Percentiles rank a stretch among this genome's conserved stretches.
Conservation (phyloP, 2,113 vertebrate genomes). For the Ariopsis seemanni region DNA sequence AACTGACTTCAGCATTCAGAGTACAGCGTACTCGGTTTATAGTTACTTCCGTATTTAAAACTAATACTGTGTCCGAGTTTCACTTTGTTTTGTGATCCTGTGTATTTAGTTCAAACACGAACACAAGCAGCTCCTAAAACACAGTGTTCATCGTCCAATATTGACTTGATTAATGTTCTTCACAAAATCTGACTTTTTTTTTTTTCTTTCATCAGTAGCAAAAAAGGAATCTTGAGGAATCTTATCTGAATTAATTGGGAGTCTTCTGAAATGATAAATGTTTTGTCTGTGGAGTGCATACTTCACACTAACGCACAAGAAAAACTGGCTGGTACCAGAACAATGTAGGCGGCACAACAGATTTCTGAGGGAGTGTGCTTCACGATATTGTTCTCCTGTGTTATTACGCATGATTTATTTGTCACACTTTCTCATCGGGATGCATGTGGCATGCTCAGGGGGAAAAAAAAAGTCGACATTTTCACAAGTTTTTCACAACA, state of each 20-base stretch:
- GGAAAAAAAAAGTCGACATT: constrained; percentile 21
- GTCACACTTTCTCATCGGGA: constrained; percentile 33
- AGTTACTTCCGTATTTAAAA: neutral
- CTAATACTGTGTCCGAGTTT: neutral
- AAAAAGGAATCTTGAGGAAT: neutral
- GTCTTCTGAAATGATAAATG: neutral
- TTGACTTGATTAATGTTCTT: neutral
- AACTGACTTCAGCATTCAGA: neutral
- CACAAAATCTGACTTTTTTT: neutral
- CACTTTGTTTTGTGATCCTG: neutral
- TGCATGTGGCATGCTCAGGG: neutral
- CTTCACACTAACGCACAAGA: neutral
- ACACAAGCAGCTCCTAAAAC: neutral
- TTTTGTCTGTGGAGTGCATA: neutral
- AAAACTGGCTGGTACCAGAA: constrained; percentile 27
- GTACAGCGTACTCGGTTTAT: neutral
- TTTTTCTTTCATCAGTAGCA: neutral
- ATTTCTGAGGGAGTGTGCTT: constrained; percentile 42
- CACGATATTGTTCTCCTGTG: constrained; percentile 39
- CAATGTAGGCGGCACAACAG: constrained; percentile 32
- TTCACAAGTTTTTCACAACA: constrained; percentile 11
- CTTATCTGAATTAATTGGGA: neutral
- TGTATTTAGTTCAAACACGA: neutral
- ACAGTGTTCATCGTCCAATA: neutral
- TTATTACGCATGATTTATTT: constrained; percentile 29